These are phyloP conservation scores for Lysiphlebus fabarum DNA, from an alignment of 1,140 invertebrate species.

Conservation along the genomic window DNA sequence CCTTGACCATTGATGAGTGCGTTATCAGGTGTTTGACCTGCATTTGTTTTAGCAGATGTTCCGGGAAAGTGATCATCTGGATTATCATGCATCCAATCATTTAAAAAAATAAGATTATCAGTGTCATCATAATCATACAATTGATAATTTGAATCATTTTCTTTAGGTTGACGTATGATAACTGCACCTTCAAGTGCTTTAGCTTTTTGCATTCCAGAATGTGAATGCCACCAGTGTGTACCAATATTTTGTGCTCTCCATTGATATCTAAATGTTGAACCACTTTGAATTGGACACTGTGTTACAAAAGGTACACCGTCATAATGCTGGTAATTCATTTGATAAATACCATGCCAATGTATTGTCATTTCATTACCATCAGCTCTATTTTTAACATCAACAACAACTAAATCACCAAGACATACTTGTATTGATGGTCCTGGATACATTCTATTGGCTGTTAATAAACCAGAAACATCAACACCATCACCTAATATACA, in stretches of 20 bases:
- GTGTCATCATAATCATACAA: conserved; percentile 79
- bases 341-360: conserved; percentile 86
- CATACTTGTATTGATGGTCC: conserved; percentile 85
- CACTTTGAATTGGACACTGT: conserved; percentile 83
- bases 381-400: conserved; percentile 81
- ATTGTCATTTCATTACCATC: conserved; percentile 76
- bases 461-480: conserved; percentile 67
- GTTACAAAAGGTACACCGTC: conserved; percentile 89
- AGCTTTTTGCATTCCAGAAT: conserved; percentile 79
- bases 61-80: conserved; percentile 76
- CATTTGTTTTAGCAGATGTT: conserved; percentile 52
- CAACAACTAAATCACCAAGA: conserved; percentile 77
- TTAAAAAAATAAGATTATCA: conserved; percentile 77
- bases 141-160: conserved; percentile 68
- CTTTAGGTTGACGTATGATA: conserved; percentile 73
- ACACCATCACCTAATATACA: conserved; percentile 80
- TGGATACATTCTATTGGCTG: conserved; percentile 80
- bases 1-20: conserved; percentile 24
- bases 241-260: conserved; percentile 70
- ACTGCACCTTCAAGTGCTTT: conserved; percentile 85
- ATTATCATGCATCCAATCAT: conserved; percentile 82
- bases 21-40: conserved; percentile 40
- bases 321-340: conserved; percentile 78
- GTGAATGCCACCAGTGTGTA: conserved; percentile 89
- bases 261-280: conserved; percentile 80